Evolutionary conservation across 2,888 invertebrate genomes (phyloP).

Genomic region (Mimumesa dahlbomi): DNA sequence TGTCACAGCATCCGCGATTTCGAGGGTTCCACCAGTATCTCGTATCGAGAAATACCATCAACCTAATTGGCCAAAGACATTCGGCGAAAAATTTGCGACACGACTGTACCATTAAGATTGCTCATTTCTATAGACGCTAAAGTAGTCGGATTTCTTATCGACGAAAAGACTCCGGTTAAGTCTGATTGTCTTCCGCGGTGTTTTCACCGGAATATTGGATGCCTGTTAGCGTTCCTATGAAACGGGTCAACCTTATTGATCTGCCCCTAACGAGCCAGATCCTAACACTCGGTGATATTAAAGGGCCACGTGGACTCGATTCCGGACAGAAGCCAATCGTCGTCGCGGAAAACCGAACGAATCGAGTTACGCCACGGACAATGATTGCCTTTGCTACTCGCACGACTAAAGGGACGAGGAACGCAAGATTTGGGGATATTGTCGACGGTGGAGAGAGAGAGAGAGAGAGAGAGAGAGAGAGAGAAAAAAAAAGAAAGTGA

Average conservation of each 20-base stretch:
- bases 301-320: constrained; percentile 50
- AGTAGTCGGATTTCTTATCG: background rate
- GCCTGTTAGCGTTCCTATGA: constrained; percentile 10
- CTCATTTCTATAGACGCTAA: too few species aligned
- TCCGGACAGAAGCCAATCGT: constrained; percentile 54
- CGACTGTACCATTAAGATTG: too few species aligned
- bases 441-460: constrained; percentile 4
- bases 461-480: too few species aligned
- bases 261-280: constrained; percentile 36
- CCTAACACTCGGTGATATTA: constrained; percentile 50
- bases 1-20: too few species aligned
- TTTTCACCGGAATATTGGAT: constrained; percentile 24
- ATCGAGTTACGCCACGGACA: constrained; percentile 60
- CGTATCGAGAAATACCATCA: too few species aligned
- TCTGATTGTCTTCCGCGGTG: constrained; percentile 10
- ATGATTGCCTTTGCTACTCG: constrained; percentile 48
- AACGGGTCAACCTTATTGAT: constrained; percentile 38
- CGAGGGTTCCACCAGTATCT: too few species aligned
- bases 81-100: too few species aligned
- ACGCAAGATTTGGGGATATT: constrained; percentile 24
- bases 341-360: constrained; percentile 38
- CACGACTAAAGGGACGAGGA: constrained; percentile 4
- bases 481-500: too few species aligned
- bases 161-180: constrained; percentile 10
- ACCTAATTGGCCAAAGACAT: too few species aligned